Evolutionary conservation across 2,113 vertebrate species (phyloP), one percentile per base, ranked within the genome.

Genomic region (Crotalus viridis): DNA sequence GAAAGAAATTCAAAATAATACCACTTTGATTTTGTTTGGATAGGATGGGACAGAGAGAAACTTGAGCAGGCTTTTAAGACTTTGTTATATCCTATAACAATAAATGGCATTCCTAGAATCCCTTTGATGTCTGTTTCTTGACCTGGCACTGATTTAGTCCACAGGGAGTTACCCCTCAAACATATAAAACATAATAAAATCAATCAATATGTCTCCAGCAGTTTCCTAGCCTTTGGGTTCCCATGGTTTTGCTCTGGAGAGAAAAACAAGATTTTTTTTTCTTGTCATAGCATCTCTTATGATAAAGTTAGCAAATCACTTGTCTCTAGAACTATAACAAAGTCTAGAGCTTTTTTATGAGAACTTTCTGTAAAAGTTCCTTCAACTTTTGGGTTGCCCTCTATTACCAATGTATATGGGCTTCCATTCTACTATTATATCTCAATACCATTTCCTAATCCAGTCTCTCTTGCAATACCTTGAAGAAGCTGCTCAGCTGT

Each of bases 401-500:
- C 9, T 85, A 85, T 88, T 43, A 56, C 26, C 56, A 56, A 85
- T 48, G 28, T 24, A 89, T 54, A 46, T 87, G 12, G 8, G 1
- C 43, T 33, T 22, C 46, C 52, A 6, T 13, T 22, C 43, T 57
- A 48, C 69, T 85, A 10, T 52, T 33, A 2, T 8, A 64, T 54
- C 56, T 51, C 59, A 55, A 39, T 24, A 87, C 24, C 26, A 56
- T 61, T 92, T 48, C 43, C 19, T 33, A 90, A n/a, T 54, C 24
- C n/a, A 28, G 56, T 64, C 2, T 33, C 54, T 26, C 28, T 64
- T 64, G 55, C 90, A 54, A 91, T 97, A 98, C 97, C 97, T 96
- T 94, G 51, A 87, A 97, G 85, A 39, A 97, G 94, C 15, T 6
- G 39, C 43, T 89, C 87, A 22, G 96, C 91, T 1, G 90, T 92